Evolutionary conservation across 2,113 vertebrate genomes (phyloP), one percentile per base, ranked within the genome.

Genomic region (Cebus imitator): DNA sequence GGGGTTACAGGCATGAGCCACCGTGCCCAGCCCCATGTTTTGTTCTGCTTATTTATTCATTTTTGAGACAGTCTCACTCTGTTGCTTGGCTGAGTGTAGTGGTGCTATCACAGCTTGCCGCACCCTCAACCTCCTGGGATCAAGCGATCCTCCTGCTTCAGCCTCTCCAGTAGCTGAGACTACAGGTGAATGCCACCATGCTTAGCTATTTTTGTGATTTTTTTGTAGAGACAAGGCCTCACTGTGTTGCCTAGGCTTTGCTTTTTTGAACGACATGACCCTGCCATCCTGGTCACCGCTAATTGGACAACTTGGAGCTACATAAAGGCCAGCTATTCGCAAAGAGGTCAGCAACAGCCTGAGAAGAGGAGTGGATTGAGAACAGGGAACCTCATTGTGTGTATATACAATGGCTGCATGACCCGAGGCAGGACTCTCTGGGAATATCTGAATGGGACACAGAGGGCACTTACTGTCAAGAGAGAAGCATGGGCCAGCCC

Each of bases 351-450:
- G 35, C 3, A 6, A 52, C 64, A n/a, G 84, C 57, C 85, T n/a
- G 0, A 25, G 72, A 35, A 61, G 81, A 5, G 13, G 23, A 2
- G 2, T 9, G 50, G n/a, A 5, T 10, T 17, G 37, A 30, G 12
- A 50, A 70, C 5, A 14, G 57, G 20, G 70, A 20, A 14, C 2
- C 35, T 32, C 11, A 1, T 1, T 27, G 11, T 4, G 4, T 2
- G 9, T 52, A 17, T 17, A 58, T 58, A 58, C 57, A 4, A 18
- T 32, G n/a, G 52, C 72, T 35, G 13, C 32, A 14, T 2, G 78
- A 75, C 79, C 27, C 72, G 58, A 40, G 57, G 64, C 8, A 20
- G 78, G 87, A 12, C 14, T 45, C 17, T 72, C 52, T 20, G 27
- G 7, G 23, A 43, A 43, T 2, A 11, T 21, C 10, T 21, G 72